Conservation (phyloP, 1,140 invertebrate genomes). For the Chlorops oryzae region DNA sequence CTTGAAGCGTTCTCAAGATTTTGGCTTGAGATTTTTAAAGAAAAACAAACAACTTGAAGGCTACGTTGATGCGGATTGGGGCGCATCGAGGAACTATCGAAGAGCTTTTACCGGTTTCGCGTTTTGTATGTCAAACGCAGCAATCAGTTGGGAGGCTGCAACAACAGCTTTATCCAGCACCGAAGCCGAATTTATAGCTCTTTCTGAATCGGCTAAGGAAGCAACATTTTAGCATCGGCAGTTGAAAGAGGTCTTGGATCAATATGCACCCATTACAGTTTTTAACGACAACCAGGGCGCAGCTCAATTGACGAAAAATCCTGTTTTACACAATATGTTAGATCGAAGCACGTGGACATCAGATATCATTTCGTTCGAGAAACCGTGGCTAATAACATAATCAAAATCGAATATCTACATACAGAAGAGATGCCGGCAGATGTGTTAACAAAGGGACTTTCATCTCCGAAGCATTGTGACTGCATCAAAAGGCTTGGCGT, state of each 20-base stretch:
- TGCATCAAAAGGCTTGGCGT: background rate
- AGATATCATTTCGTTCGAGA: slow-evolving; percentile 6
- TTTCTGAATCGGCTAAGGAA: background rate
- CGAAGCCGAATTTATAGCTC: slow-evolving; percentile 6
- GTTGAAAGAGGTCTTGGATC: background rate
- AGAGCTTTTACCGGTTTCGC: slow-evolving; percentile 1
- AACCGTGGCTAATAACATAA: background rate
- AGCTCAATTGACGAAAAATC: slow-evolving; percentile 19
- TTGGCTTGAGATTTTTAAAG: slow-evolving; percentile 9
- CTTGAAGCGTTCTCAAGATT: slow-evolving; percentile 31
- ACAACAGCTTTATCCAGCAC: slow-evolving; percentile 20
- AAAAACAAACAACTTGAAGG: slow-evolving; percentile 9
- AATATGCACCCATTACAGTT: background rate
- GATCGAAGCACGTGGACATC: slow-evolving; percentile 2
- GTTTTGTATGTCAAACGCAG: background rate
- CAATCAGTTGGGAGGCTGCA: slow-evolving; percentile 20
- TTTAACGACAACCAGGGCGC: slow-evolving; percentile 5
- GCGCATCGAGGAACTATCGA: background rate
- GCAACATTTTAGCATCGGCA: slow-evolving; percentile 32
- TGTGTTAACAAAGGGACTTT: background rate
- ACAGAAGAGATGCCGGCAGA: slow-evolving; percentile 5
- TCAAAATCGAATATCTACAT: background rate
- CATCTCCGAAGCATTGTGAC: background rate
- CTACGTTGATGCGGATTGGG: slow-evolving; percentile 1
- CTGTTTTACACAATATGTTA: slow-evolving; percentile 2